Evolutionary conservation across 1,140 invertebrate genomes (phyloP).

Genomic region (Paramacrobiotus metropolitanus): DNA sequence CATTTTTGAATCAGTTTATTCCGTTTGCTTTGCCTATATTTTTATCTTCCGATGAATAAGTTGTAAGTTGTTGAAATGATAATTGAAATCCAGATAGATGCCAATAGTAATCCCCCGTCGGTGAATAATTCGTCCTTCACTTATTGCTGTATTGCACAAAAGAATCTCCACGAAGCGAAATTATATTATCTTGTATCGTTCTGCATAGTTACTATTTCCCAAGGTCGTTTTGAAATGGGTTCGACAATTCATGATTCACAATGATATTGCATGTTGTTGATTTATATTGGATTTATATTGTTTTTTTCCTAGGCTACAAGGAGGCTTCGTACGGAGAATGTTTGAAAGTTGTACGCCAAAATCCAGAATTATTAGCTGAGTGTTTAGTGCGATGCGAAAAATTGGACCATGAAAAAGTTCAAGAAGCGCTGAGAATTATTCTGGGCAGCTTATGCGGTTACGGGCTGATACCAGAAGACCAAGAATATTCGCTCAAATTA

Average conservation of each 20-base stretch:
- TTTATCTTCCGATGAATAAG: no score
- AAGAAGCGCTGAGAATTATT: slow-evolving; percentile 40
- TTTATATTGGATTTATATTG: no score
- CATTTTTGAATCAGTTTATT: no score
- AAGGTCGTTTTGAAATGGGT: no score
- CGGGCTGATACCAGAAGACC: slow-evolving; percentile 53
- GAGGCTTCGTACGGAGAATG: slow-evolving; percentile 53
- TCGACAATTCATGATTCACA: no score
- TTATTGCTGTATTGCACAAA: slow-evolving; percentile 65
- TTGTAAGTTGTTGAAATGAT: no score
- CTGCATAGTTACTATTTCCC: no score
- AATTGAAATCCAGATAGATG: slow-evolving; percentile 53
- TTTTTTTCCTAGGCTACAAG: slow-evolving; percentile 53
- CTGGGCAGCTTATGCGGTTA: slow-evolving; percentile 59
- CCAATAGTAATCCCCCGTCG: slow-evolving; percentile 53
- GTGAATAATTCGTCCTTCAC: slow-evolving; percentile 64
- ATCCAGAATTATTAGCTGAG: slow-evolving; percentile 49
- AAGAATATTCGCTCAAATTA: slow-evolving; percentile 45
- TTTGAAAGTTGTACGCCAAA: slow-evolving; percentile 42
- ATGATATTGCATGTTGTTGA: no score
- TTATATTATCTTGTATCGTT: no score
- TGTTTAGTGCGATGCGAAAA: slow-evolving; percentile 54
- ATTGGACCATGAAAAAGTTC: slow-evolving; percentile 30
- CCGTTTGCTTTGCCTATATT: no score
- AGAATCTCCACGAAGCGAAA: slow-evolving; percentile 66